Evolutionary conservation across 2,797 vertebrate genomes (phyloP).

Genomic region (Pangasius larnaudii): DNA sequence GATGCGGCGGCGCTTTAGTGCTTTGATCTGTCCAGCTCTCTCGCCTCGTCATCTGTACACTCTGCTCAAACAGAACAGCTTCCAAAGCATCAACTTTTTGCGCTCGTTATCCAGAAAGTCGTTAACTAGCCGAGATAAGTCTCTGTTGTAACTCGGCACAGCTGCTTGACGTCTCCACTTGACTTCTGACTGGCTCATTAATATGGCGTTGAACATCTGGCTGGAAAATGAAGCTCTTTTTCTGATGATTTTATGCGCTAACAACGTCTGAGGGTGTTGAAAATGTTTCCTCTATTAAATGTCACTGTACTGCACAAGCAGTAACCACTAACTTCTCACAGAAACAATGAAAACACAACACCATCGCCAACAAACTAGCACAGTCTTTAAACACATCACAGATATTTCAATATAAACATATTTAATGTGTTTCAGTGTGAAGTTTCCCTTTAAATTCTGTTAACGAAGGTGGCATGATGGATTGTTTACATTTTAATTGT

Average conservation of each 20-base stretch:
- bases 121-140: background rate
- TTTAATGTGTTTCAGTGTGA: background rate
- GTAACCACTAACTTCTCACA: background rate
- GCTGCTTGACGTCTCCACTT: background rate
- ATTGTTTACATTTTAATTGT: background rate
- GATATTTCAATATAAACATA: background rate
- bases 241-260: background rate
- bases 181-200: background rate
- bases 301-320: background rate
- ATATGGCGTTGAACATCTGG: background rate
- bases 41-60: background rate
- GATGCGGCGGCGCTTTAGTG: background rate
- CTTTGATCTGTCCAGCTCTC: background rate
- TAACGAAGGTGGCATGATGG: background rate
- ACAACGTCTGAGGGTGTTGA: background rate
- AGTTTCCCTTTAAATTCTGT: background rate
- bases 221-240: background rate
- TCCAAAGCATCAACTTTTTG: background rate
- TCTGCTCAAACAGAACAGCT: background rate
- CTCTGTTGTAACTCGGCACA: background rate
- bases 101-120: background rate
- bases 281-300: background rate
- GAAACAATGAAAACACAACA: background rate
- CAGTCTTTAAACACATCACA: background rate
- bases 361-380: background rate